A percentile compares a stretch with the other conserved stretches of the same genome.
phyloP scores from a whole-genome alignment of 2,888 invertebrate genomes.

The Drosophila kanekoi region DNA sequence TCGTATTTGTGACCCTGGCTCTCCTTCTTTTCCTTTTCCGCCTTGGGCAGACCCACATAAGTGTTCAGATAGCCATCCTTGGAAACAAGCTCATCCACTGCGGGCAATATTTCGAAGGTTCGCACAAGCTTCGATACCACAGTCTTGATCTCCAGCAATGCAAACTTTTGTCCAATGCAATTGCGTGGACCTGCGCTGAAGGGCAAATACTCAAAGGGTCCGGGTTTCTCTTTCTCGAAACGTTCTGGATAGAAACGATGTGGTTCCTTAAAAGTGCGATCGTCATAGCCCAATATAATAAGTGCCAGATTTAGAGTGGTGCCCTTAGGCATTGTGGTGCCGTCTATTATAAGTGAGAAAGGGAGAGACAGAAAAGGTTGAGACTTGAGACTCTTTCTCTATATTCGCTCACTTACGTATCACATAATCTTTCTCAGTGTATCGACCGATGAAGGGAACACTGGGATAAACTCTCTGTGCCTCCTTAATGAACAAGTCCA shows the following conservation, averaged over 20 bases:
- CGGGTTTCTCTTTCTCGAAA: conserved; percentile 84
- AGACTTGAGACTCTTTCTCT: accelerated
- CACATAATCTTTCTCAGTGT: conserved; percentile 70
- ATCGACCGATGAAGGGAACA: conserved; percentile 80
- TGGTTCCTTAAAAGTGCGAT: conserved; percentile 79
- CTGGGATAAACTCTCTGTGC: conserved; percentile 82
- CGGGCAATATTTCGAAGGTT: conserved; percentile 84
- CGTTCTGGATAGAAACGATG: conserved; percentile 86
- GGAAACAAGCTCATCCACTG: conserved; percentile 74
- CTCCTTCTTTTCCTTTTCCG: conserved; percentile 42
- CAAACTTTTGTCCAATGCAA: conserved; percentile 87
- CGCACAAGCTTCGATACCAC: conserved; percentile 86
- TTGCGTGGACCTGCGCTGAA: conserved; percentile 89
- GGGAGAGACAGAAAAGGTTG: too few species aligned
- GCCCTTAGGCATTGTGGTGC: conserved; percentile 75
- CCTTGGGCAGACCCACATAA: conserved; percentile 51
- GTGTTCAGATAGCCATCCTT: conserved; percentile 71
- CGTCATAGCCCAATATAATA: conserved; percentile 79
- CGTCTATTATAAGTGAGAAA: conserved; percentile 63
- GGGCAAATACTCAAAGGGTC: conserved; percentile 87
- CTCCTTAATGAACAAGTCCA: conserved; percentile 83
- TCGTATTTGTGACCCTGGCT: conserved; percentile 78
- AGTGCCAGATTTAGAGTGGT: conserved; percentile 71
- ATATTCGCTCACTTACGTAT: conserved; percentile 66
- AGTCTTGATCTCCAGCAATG: conserved; percentile 87